These are phyloP conservation scores for Unio pictorum DNA, from an alignment of 2,888 invertebrate genomes.

Conservation along the genomic window DNA sequence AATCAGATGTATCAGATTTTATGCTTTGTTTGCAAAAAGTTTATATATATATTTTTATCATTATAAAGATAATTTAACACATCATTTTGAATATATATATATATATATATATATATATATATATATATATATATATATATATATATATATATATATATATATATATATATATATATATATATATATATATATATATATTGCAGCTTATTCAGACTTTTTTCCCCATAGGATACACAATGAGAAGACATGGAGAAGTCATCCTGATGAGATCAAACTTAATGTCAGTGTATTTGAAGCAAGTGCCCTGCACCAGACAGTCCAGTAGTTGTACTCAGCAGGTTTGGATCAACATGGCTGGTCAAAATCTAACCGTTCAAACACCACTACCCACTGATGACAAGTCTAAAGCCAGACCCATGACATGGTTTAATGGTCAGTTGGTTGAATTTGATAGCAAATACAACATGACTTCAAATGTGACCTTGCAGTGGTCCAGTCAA, in stretches of 20 bases:
- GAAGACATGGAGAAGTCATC: constrained; percentile 34
- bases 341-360: constrained; percentile 31
- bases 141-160: too few species aligned
- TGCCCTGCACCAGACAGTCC: constrained; percentile 36
- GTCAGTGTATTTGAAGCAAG: constrained; percentile 29
- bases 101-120: too few species aligned
- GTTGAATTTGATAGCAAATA: constrained; percentile 9
- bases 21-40: too few species aligned
- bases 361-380: constrained; percentile 37
- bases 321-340: constrained; percentile 32
- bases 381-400: constrained; percentile 8
- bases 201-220: too few species aligned
- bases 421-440: constrained; percentile 26
- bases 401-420: too few species aligned
- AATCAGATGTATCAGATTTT: too few species aligned
- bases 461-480: constrained; percentile 2
- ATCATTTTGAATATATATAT: too few species aligned
- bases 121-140: too few species aligned
- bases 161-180: too few species aligned
- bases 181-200: too few species aligned
- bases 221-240: constrained; percentile 7
- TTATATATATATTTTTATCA: too few species aligned
- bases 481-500: not conserved
- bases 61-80: too few species aligned
- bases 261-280: constrained; percentile 11